Conservation (phyloP, 2,797 vertebrate species). For the Brachyrhaphis roseni region DNA sequence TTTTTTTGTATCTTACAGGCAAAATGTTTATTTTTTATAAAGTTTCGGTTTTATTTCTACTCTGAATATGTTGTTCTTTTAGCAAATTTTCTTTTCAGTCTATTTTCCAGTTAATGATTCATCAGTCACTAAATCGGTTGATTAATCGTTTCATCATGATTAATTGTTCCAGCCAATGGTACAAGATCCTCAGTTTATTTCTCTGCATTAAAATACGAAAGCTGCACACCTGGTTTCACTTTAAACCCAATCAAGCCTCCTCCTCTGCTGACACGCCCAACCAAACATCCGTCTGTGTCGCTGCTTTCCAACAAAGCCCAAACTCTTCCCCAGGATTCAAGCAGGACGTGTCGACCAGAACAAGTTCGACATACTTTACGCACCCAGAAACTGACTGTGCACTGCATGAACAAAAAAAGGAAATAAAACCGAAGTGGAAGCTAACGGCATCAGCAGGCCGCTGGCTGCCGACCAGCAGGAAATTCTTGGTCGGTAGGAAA, state of each 20-base stretch:
- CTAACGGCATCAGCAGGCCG: slow-evolving; percentile 33
- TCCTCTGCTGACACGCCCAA: background rate
- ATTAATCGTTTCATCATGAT: too few relatives aligned
- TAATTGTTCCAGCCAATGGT: too few relatives aligned
- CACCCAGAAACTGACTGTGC: background rate
- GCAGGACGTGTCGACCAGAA: background rate
- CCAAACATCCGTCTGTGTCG: background rate
- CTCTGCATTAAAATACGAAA: background rate
- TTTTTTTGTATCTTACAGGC: too few relatives aligned
- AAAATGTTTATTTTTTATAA: too few relatives aligned
- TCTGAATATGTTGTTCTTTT: too few relatives aligned
- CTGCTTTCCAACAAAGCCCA: background rate
- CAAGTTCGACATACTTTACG: background rate
- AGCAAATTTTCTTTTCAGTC: too few relatives aligned
- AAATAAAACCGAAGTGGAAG: background rate
- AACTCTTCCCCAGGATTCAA: background rate
- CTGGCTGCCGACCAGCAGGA: slow-evolving; percentile 58
- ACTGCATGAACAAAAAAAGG: background rate
- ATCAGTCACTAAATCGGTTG: too few relatives aligned
- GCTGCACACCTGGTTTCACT: background rate
- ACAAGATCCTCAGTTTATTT: background rate
- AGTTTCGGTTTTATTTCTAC: too few relatives aligned
- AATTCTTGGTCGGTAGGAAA: slow-evolving; percentile 67
- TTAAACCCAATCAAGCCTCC: background rate
- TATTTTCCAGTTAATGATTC: too few relatives aligned